Conservation (phyloP, 2,797 vertebrate genomes). For the Enteromius treurensis region DNA sequence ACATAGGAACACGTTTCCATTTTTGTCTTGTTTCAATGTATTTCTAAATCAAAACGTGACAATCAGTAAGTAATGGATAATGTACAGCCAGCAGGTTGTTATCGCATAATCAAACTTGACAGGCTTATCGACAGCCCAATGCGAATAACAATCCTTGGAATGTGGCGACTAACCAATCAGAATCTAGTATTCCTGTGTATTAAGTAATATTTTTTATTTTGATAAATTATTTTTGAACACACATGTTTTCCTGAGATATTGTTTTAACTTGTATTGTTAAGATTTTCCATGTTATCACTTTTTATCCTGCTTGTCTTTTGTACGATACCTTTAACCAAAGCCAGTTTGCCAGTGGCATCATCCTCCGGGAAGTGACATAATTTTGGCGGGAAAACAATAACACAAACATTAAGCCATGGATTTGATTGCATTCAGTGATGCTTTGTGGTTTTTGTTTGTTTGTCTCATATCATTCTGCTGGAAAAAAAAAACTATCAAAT, state of each 20-base stretch:
- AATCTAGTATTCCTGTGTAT: too few species aligned
- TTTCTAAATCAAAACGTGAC: not conserved
- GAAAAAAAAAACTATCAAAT: not conserved
- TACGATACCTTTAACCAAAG: not conserved
- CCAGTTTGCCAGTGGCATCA: not conserved
- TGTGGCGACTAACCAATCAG: too few species aligned
- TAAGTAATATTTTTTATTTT: not conserved
- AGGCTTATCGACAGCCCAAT: too few species aligned
- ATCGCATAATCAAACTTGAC: too few species aligned
- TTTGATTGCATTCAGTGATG: not conserved
- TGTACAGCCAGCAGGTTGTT: too few species aligned
- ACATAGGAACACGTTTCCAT: not conserved
- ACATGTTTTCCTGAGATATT: not conserved
- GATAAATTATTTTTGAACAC: not conserved
- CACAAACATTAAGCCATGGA: not conserved
- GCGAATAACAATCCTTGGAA: too few species aligned
- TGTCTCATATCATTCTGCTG: not conserved
- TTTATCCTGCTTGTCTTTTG: not conserved
- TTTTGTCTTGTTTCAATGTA: not conserved
- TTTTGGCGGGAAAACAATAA: conserved; percentile 4
- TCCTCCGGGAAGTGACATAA: not conserved
- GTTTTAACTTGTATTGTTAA: not conserved
- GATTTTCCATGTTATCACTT: not conserved
- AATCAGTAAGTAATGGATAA: too few species aligned
- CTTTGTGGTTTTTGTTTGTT: not conserved